These are phyloP conservation scores for Gavialis gangeticus DNA, from an alignment of 2,113 vertebrate species.

Conservation along the genomic window DNA sequence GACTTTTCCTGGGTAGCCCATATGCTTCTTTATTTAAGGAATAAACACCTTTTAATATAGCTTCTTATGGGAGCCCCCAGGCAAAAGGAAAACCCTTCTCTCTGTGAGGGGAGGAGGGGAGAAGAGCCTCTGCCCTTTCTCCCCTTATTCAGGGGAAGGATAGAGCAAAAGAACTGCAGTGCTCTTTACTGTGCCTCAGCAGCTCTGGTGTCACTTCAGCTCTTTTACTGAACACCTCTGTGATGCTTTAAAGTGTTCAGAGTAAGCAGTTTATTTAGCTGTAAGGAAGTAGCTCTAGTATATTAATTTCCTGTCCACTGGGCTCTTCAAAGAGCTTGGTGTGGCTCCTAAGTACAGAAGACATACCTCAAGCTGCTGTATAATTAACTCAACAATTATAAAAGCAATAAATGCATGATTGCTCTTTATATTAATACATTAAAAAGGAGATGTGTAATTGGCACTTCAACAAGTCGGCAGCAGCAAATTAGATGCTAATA, in stretches of 20 bases:
- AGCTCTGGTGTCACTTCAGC: not conserved
- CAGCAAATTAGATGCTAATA: conserved; percentile 74
- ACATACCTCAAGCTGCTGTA: conserved; percentile 62
- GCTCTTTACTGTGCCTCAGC: not conserved
- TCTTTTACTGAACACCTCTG: conserved; percentile 1
- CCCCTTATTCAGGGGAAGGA: not conserved
- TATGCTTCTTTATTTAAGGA: no score
- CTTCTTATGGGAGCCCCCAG: not conserved
- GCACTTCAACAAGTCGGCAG: conserved; percentile 65
- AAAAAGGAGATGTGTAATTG: conserved; percentile 64
- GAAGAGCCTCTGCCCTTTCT: not conserved
- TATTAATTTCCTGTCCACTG: conserved; percentile 61
- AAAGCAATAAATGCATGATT: conserved; percentile 73
- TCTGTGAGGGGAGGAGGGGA: not conserved
- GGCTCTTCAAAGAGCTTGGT: conserved; percentile 40
- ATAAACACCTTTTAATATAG: no score
- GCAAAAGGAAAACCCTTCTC: rapidly evolving
- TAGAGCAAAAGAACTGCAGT: not conserved
- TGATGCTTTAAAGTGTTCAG: not conserved
- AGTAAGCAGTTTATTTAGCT: conserved; percentile 49
- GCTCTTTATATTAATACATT: conserved; percentile 72
- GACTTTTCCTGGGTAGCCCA: not conserved
- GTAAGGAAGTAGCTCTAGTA: conserved; percentile 47
- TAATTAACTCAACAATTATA: conserved; percentile 76
- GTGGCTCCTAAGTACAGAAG: conserved; percentile 50